phyloP scores from a whole-genome alignment of 2,888 invertebrate genomes.

The Cryptocheilus praepositus region DNA sequence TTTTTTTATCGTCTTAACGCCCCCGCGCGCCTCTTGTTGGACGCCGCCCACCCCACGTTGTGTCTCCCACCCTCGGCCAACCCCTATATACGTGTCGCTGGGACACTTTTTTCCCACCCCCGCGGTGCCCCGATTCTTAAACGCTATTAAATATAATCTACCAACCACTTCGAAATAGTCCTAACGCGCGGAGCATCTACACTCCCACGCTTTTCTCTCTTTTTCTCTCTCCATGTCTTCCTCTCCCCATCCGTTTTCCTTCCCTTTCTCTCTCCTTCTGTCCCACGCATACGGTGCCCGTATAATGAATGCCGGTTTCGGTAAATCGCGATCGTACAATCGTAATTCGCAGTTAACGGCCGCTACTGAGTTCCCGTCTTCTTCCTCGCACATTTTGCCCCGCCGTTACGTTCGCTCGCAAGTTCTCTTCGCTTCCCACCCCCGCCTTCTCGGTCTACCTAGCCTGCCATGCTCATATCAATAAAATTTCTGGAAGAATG shows the following conservation, averaged over 20 bases:
- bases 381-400: too few relatives aligned
- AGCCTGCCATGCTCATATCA: constrained; percentile 45
- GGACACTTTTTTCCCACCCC: constrained; percentile 3
- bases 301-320: too few relatives aligned
- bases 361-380: constrained; percentile 46
- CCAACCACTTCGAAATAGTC: constrained; percentile 19
- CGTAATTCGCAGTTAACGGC: constrained; percentile 59
- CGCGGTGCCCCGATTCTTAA: not conserved
- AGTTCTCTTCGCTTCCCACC: too few relatives aligned
- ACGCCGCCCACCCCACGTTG: constrained; percentile 6
- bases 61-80: not conserved
- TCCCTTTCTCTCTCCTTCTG: not conserved
- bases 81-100: too few relatives aligned
- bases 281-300: not conserved
- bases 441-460: too few relatives aligned
- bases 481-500: constrained; percentile 71
- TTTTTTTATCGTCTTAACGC: constrained; percentile 23
- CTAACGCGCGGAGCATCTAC: not conserved
- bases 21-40: not conserved
- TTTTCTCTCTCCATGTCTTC: constrained; percentile 1
- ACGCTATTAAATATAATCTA: constrained; percentile 36
- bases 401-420: too few relatives aligned
- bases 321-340: constrained; percentile 43
- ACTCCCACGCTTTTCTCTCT: constrained; percentile 18
- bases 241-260: constrained; percentile 6